These are phyloP conservation scores for Vanessa atalanta DNA, from an alignment of 1,140 invertebrate genomes.

Conservation along the genomic window DNA sequence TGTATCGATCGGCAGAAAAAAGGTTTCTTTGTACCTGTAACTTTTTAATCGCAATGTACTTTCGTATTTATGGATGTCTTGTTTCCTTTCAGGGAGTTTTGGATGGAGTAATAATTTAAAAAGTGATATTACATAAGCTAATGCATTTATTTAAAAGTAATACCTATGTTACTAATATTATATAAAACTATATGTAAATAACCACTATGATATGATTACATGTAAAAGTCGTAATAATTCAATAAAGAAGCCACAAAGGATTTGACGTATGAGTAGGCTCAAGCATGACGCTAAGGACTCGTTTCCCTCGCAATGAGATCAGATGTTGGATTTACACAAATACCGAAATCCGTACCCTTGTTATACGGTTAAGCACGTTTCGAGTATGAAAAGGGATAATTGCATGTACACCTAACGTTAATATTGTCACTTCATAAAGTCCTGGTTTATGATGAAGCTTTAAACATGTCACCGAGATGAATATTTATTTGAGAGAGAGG, in stretches of 20 bases:
- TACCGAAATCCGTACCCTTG: not conserved
- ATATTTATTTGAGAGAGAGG: not conserved
- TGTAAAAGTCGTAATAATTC: not conserved
- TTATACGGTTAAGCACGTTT: conserved; percentile 15
- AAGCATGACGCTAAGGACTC: conserved; percentile 8
- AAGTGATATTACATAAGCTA: too few species aligned
- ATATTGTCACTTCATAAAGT: conserved; percentile 11
- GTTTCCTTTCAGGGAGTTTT: too few species aligned
- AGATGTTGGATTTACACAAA: conserved; percentile 7
- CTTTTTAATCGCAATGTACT: too few species aligned
- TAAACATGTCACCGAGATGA: too few species aligned
- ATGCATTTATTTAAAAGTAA: too few species aligned
- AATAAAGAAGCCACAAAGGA: conserved; percentile 5
- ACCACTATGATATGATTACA: too few species aligned
- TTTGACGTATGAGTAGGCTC: not conserved
- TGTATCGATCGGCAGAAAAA: too few species aligned
- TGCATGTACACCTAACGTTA: conserved; percentile 5
- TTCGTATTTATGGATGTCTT: too few species aligned
- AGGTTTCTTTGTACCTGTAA: too few species aligned
- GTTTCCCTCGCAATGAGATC: conserved; percentile 3
- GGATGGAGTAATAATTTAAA: too few species aligned
- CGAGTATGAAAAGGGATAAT: conserved; percentile 16
- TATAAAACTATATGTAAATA: too few species aligned
- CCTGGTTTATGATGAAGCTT: not conserved
- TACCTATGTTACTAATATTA: too few species aligned